Percentiles rank a stretch among this genome's conserved stretches.
These are phyloP conservation scores for Philotrypesis tridentata DNA, from an alignment of 1,140 invertebrate genomes.

Conservation along the genomic window DNA sequence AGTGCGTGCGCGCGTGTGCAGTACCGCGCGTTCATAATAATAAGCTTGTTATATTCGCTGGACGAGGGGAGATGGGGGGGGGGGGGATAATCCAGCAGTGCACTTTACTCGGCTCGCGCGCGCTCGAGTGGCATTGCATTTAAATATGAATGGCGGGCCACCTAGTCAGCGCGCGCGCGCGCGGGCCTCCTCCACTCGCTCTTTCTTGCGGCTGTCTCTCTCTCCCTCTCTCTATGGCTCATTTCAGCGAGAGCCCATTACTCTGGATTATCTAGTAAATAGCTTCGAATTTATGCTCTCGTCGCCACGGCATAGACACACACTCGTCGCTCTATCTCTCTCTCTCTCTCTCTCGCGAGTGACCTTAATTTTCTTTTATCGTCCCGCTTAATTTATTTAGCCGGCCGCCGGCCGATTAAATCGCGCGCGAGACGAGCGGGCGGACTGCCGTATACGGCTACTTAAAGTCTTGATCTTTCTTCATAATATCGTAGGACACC, in stretches of 20 bases:
- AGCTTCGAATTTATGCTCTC: slow-evolving; percentile 45
- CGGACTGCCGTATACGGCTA: no score
- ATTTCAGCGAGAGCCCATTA: slow-evolving; percentile 44
- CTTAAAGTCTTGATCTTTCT: no score
- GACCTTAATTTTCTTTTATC: slow-evolving; percentile 40
- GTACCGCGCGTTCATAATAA: slow-evolving; percentile 23
- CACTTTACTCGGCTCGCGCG: slow-evolving; percentile 32
- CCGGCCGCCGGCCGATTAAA: no score
- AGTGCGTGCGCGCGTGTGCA: background rate
- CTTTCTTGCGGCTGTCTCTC: background rate
- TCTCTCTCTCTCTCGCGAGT: background rate
- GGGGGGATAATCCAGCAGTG: slow-evolving; percentile 23
- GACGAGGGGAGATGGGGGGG: background rate
- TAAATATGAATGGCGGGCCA: slow-evolving; percentile 38
- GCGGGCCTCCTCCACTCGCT: background rate
- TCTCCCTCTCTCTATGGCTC: slow-evolving; percentile 18
- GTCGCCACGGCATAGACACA: slow-evolving; percentile 20
- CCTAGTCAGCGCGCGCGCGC: background rate
- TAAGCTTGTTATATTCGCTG: slow-evolving; percentile 38
- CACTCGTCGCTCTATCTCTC: no score
- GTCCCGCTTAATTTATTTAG: slow-evolving; percentile 7
- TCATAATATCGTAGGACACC: no score
- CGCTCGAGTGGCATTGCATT: slow-evolving; percentile 27
- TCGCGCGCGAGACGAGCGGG: no score
- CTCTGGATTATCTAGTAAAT: slow-evolving; percentile 49